Evolutionary conservation across 2,888 invertebrate species (phyloP), one percentile per base, ranked within the genome.

Genomic region (Hypena proboscidalis): DNA sequence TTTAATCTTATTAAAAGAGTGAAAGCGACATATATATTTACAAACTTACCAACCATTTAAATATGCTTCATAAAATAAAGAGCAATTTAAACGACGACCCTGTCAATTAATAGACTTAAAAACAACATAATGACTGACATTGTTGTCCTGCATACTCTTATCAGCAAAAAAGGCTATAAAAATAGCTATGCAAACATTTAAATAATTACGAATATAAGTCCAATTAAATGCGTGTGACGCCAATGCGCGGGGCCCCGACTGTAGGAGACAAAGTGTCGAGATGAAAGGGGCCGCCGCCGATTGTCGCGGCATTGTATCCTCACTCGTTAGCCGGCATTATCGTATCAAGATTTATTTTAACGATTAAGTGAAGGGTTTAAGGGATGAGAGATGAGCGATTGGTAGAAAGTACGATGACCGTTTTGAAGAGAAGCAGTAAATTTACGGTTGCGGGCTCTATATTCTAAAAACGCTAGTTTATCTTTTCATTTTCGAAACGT

Each of bases 301-400:
- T 89, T 89, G 90, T 87, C 88, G 80, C 79, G 65, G 88, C 86
- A 87, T 90, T 87, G 90, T 89, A 84, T 85, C 88, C 85, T 84
- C 87, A 86, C 84, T 90, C 85, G 90, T 90, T 90, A 89, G 85
- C 74, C 71, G 72, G 80, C 80, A 87, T 88, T 88, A 88, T 86
- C 86, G 88, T 85, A 84, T 77, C 78, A 80, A 88, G 90, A 90
- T 90, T 90, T 90, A 88, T 89, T 87, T 87, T 79, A 86, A 83
- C 86, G 90, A 90, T 90, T 89, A 89, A 80, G 63, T 69, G 52
- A 50, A 43, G 55, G 63, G 71, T 45, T 9, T 53, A 68, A 73
- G 62, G 6, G n/a, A 59, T 8, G 45, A 37, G 59, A 30, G 42
- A 9, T 13, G 0, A 56, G 75, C 75, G 72, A 13, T 32, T 23